Evolutionary conservation across 2,113 vertebrate species (phyloP).

Genomic region (Seriola dumerili): DNA sequence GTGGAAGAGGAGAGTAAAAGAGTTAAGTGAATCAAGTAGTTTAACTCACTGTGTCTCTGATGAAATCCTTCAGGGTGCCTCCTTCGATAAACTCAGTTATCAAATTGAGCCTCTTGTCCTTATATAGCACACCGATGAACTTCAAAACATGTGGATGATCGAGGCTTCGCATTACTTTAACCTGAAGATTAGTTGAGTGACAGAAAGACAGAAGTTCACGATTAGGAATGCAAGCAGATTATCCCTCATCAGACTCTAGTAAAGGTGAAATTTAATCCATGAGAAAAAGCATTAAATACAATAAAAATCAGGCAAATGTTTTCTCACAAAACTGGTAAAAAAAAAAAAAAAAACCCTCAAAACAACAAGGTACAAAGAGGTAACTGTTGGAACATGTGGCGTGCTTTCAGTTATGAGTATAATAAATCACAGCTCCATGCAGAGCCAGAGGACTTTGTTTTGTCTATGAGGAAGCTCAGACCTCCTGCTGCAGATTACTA

Average conservation of each 20-base stretch:
- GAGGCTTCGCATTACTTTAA: constrained; percentile 97
- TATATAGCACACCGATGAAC: constrained; percentile 98
- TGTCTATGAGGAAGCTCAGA: constrained; percentile 34
- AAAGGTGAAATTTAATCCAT: not conserved
- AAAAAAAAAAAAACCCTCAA: constrained; percentile 15
- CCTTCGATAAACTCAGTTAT: constrained; percentile 97
- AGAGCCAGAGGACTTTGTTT: constrained; percentile 24
- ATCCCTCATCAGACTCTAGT: constrained; percentile 7
- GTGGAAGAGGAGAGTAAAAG: constrained; percentile 9
- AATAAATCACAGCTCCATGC: constrained; percentile 38
- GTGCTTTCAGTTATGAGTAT: constrained; percentile 33
- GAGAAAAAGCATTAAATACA: constrained; percentile 18
- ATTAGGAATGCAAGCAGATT: constrained; percentile 8
- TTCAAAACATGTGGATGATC: constrained; percentile 95
- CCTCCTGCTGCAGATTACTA: constrained; percentile 56
- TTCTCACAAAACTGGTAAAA: constrained; percentile 3
- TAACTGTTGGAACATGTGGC: constrained; percentile 17
- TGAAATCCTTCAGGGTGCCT: constrained; percentile 95
- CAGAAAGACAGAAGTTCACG: constrained; percentile 12
- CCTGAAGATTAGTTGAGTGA: constrained; percentile 79
- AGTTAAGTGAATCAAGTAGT: constrained; percentile 35
- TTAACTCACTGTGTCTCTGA: constrained; percentile 89
- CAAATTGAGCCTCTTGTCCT: constrained; percentile 96
- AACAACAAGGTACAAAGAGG: constrained; percentile 44
- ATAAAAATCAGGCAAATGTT: constrained; percentile 7